Base-by-base conservation (phyloP, 2,113 vertebrate genomes). In the Phaethon lepturus region DNA sequence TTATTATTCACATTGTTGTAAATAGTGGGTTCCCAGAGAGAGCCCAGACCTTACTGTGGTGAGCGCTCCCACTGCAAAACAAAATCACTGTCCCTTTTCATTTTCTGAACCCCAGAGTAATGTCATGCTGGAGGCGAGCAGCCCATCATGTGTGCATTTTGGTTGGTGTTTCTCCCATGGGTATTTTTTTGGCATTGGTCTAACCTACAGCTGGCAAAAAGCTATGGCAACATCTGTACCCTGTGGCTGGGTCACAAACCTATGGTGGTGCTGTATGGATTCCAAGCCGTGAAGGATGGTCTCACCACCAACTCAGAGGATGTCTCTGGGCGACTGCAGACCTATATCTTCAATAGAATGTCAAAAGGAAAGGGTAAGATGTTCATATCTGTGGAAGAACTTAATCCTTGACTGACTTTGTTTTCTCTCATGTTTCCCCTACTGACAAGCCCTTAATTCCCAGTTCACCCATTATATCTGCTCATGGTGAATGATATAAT, bases 201-300 rank as follows among this genome's bases (percentile, higher is more conserved):
- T 66, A 67, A 69, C 52, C 59, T 45, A 40, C 93, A 98, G 98
- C 45, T 97, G 68, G 94, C 93, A 42, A 71, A 95, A 71, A 49
- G 28, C 16, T 96, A 98, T 4, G 92, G 97, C 64, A 84, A 80
- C 13, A 69, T 97, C 85, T 97, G 95, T 45, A 98, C 98, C 0
- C 2, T 96, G 71, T 98, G 98, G 97, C 1, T 97, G 38, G 97
- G 98, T n/a, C 63, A 68, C 10, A 79, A 5, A 11, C 97, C 95
- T 2, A 0, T 96, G 2, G 63, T 98, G 55, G 86, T 96, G 35
- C 93, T 98, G 49, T 81, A 95, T 8, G 90, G 98, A 42, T 98
- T 94, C 94, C 59, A 35, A 29, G 89, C 88, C 0, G 87, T 98
- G 94, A 98, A 98, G 84, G 91, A 94, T 0, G 97, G 92, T 6